Evolutionary conservation across 1,140 invertebrate genomes (phyloP).

Genomic region (Himalopsyche phryganea): DNA sequence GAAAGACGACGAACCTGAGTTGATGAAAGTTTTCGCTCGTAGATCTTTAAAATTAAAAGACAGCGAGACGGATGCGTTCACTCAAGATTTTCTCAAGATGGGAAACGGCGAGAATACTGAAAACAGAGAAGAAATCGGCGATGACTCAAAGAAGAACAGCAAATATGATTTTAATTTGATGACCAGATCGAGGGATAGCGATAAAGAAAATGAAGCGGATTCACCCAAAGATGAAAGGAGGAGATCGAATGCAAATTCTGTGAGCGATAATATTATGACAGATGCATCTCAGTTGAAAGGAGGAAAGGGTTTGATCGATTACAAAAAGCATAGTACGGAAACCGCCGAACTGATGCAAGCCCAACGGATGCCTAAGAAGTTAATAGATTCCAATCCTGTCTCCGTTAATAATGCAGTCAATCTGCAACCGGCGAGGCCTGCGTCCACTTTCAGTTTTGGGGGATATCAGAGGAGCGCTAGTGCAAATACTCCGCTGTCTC

Average conservation of each 20-base stretch:
- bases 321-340: slow-evolving; percentile 33
- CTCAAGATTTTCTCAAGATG: slow-evolving; percentile 49
- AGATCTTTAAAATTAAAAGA: slow-evolving; percentile 73
- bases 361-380: slow-evolving; percentile 40
- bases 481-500: slow-evolving; percentile 37
- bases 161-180: slow-evolving; percentile 51
- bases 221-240: slow-evolving; percentile 42
- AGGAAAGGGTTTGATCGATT: slow-evolving; percentile 34
- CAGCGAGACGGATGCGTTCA: slow-evolving; percentile 56
- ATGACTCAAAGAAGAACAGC: slow-evolving; percentile 26
- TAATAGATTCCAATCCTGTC: slow-evolving; percentile 46
- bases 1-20: slow-evolving; percentile 67
- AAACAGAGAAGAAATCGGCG: slow-evolving; percentile 23
- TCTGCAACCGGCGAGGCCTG: slow-evolving; percentile 6
- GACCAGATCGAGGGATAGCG: slow-evolving; percentile 59
- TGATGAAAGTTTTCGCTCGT: slow-evolving; percentile 76
- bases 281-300: slow-evolving; percentile 35
- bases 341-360: slow-evolving; percentile 36
- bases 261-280: slow-evolving; percentile 34
- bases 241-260: slow-evolving; percentile 37
- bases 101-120: slow-evolving; percentile 27
- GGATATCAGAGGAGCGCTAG: slow-evolving; percentile 42
- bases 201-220: slow-evolving; percentile 62
- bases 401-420: slow-evolving; percentile 38
- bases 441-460: slow-evolving; percentile 4